Base-by-base conservation (phyloP, 2,797 vertebrate genomes). In the Picus viridis region DNA sequence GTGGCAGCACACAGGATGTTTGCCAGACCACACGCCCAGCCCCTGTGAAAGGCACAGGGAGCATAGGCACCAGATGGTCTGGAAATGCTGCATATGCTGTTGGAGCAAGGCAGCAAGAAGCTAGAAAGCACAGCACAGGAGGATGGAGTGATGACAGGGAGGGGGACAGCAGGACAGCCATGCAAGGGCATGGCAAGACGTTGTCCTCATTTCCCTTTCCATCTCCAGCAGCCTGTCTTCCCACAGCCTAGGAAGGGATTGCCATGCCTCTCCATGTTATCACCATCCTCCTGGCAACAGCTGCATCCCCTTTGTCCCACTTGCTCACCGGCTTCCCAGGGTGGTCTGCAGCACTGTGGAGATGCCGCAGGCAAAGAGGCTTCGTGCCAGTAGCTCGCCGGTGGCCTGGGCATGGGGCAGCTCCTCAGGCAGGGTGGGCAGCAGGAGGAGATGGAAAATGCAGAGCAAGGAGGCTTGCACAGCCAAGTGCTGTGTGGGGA, bases 281-380 rank as follows among this genome's bases (percentile, higher is more conserved):
- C 64, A 47, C 61, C n/a, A 34, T 64, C 30, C 54, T 53, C 16
- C 24, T 15, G 23, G 30, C 1, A 1, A 58, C 9, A 36, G 57
- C 47, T 78, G 32, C 30, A 13, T 9, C 63, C 49, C 58, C 22
- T 45, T 32, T 1, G 1, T 22, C 29, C 57, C 61, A 24, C 32
- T 61, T 41, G 26, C 93, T 97, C 96, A 99, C 98, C 98, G 97
- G 96, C 97, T 98, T 57, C 98, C 98, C 89, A 98, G 77, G 77
- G 93, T 97, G 57, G 96, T 97, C 89, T 99, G 98, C 83, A 98
- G 90, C 49, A 96, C 47, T 0, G 98, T 98, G 89, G 98, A 97
- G 90, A 98, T 54, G 45, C 98, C 98, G 0, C 98, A 98, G 36
- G 97, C 95, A 85, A 99, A 98, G 89, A 98, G 95, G 91, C 97